A percentile compares a stretch with the other conserved stretches of the same genome.
Conservation (phyloP, 1,140 invertebrate species). For the Scaptomyza pallida region DNA sequence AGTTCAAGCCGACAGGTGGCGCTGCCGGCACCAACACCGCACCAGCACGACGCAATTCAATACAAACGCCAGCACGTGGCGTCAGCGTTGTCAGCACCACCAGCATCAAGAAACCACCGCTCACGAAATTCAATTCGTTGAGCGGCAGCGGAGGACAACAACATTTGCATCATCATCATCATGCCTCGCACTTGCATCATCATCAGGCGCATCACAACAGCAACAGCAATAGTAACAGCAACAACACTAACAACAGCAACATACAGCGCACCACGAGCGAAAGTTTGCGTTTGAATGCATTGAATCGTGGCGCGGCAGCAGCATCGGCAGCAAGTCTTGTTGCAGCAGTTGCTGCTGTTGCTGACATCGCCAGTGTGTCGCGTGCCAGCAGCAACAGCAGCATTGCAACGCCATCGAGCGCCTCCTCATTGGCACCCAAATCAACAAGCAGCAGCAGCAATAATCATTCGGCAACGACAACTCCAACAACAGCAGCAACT, state of each 20-base stretch:
- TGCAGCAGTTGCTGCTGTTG: constrained; percentile 11
- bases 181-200: constrained; percentile 51
- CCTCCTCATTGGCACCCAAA: constrained; percentile 69
- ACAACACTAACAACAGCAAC: constrained; percentile 28
- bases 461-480: constrained; percentile 35
- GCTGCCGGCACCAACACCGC: constrained; percentile 36
- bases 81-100: constrained; percentile 44
- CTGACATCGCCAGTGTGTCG: constrained; percentile 34
- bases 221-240: constrained; percentile 26
- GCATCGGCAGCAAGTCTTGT: constrained; percentile 21
- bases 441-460: constrained; percentile 66
- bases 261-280: constrained; percentile 91
- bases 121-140: constrained; percentile 76
- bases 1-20: constrained; percentile 63
- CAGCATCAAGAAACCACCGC: constrained; percentile 63
- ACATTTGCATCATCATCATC: constrained; percentile 61
- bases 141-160: constrained; percentile 33
- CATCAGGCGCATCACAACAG: constrained; percentile 47
- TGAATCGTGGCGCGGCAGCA: constrained; percentile 48
- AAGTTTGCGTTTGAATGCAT: constrained; percentile 87
- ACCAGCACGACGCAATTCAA: constrained; percentile 65
- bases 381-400: constrained; percentile 36
- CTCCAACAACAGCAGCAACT: constrained; percentile 37
- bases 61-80: constrained; percentile 58
- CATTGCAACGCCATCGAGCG: constrained; percentile 40